phyloP scores from a whole-genome alignment of 2,113 vertebrate genomes.

The Thunnus thynnus region DNA sequence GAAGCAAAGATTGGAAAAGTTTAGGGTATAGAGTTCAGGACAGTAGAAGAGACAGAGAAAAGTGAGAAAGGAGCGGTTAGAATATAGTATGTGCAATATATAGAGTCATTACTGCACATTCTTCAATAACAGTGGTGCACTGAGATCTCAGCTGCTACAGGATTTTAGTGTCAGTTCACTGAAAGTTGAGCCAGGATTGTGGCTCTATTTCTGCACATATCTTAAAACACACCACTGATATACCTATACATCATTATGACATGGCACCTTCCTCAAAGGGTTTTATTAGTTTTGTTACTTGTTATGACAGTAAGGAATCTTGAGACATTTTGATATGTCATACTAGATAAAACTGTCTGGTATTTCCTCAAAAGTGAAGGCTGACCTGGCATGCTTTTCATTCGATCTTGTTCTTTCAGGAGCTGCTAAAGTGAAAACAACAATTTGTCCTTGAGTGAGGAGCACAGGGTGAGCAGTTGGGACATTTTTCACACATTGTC shows the following conservation, averaged over 20 bases:
- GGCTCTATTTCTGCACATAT: neutral
- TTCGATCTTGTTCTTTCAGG: neutral
- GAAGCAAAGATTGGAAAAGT: slow-evolving; percentile 45
- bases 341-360: neutral
- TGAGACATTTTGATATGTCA: neutral
- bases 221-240: neutral
- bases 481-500: slow-evolving; percentile 1
- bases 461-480: slow-evolving; percentile 22
- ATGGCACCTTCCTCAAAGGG: neutral
- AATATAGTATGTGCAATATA: slow-evolving; percentile 5
- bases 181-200: neutral
- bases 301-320: neutral
- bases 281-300: neutral
- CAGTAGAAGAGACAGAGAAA: slow-evolving; percentile 8
- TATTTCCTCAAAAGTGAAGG: neutral
- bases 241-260: too few species aligned
- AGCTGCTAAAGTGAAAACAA: slow-evolving; percentile 6
- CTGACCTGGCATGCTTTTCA: neutral
- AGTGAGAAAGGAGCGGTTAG: neutral
- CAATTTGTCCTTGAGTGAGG: neutral
- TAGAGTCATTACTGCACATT: slow-evolving; percentile 1
- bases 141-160: neutral
- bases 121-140: neutral
- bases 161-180: neutral
- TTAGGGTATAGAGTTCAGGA: slow-evolving; percentile 2